Evolutionary conservation across 2,113 vertebrate genomes (phyloP).

Genomic region (Pyrgilauda ruficollis): DNA sequence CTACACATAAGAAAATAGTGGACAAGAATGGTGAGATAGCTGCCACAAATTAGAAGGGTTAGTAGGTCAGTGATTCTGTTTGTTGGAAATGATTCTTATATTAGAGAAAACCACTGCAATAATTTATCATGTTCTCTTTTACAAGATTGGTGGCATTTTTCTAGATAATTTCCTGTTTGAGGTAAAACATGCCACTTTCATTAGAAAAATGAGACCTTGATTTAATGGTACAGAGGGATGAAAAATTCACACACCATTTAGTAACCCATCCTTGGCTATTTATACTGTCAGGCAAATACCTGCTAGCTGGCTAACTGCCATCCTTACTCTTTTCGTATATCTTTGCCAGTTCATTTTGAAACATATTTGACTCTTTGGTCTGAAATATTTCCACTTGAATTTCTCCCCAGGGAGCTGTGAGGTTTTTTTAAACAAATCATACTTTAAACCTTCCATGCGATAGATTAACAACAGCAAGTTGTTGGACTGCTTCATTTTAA

Average conservation of each 20-base stretch:
- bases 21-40: neutral
- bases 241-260: neutral
- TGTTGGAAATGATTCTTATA: neutral
- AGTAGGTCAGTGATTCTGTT: neutral
- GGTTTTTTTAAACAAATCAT: neutral
- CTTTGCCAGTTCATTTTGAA: neutral
- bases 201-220: neutral
- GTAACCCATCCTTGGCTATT: neutral
- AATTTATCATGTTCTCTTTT: neutral
- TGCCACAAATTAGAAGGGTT: neutral
- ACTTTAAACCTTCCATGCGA: neutral
- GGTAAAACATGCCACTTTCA: neutral
- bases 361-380: neutral
- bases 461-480: neutral
- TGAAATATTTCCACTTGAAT: neutral
- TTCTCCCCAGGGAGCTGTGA: neutral
- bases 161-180: neutral
- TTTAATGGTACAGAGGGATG: neutral
- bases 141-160: neutral
- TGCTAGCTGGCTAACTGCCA: neutral
- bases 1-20: neutral
- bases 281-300: neutral
- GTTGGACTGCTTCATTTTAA: neutral
- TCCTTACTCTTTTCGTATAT: neutral
- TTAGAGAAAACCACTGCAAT: neutral